Conservation (phyloP, 2,888 invertebrate genomes). For the Lochmaea capreae region DNA sequence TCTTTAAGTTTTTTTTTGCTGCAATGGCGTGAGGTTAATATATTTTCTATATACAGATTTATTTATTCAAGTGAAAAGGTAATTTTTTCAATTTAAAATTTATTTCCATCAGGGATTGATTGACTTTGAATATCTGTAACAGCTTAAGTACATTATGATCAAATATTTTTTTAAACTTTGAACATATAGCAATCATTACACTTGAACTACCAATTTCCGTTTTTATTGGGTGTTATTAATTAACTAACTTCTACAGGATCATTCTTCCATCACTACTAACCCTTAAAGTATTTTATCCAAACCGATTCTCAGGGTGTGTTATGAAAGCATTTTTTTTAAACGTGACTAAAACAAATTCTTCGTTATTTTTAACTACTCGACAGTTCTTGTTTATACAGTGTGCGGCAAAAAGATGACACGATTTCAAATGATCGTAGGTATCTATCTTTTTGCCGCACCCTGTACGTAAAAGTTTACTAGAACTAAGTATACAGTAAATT, state of each 20-base stretch:
- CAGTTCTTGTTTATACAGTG: background rate
- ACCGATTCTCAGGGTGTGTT: background rate
- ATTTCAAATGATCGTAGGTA: too few relatives aligned
- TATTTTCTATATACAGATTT: background rate
- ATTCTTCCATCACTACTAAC: background rate
- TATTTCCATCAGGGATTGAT: too few relatives aligned
- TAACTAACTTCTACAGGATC: background rate
- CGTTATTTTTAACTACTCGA: background rate
- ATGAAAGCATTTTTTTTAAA: background rate
- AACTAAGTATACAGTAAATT: too few relatives aligned
- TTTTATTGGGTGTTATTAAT: background rate
- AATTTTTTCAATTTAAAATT: too few relatives aligned
- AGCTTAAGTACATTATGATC: too few relatives aligned
- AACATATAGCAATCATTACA: background rate
- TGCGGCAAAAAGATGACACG: too few relatives aligned
- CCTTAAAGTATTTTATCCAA: background rate
- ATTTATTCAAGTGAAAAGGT: background rate
- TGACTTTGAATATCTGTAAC: too few relatives aligned
- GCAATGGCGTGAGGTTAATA: background rate
- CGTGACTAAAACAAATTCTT: background rate
- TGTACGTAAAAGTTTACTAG: too few relatives aligned
- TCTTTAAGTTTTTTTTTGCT: background rate
- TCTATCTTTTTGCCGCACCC: too few relatives aligned
- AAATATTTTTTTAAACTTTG: too few relatives aligned
- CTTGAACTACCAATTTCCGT: background rate